Conservation (phyloP, 64 coral and sea anemone species). For the Montipora efflorescens region DNA sequence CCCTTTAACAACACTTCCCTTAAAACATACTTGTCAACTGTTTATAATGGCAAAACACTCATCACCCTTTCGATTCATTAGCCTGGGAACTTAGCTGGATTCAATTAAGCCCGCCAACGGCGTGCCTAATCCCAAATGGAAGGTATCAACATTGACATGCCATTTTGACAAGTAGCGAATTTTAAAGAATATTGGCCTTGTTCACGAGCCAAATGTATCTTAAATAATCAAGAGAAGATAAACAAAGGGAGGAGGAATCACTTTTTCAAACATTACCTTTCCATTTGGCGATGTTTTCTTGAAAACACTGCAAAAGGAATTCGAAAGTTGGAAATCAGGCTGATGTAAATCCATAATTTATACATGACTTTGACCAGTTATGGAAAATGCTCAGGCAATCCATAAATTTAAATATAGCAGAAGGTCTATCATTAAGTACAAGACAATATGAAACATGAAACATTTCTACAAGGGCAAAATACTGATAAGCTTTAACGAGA, state of each 20-base stretch:
- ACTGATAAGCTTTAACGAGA: not conserved
- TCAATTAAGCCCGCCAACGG: not conserved
- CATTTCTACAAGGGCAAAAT: not conserved
- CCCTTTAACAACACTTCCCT: not conserved
- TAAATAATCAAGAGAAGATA: not conserved
- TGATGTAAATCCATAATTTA: not conserved
- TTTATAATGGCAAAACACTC: not conserved
- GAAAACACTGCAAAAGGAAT: conserved; percentile 67
- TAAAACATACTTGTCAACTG: not conserved
- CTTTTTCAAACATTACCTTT: conserved; percentile 26
- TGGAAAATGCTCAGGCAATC: not conserved
- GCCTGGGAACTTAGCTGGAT: not conserved
- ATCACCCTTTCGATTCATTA: not conserved
- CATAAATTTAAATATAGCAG: not conserved
- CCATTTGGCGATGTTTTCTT: conserved; percentile 83
- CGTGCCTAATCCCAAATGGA: not conserved
- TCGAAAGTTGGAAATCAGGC: not conserved
- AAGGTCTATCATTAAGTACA: not conserved
- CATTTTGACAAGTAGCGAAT: not conserved
- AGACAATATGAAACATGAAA: not conserved
- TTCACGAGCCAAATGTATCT: not conserved
- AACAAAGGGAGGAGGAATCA: not conserved
- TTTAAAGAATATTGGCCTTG: conserved; percentile 26
- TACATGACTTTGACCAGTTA: not conserved
- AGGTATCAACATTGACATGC: not conserved